Evolutionary conservation across 2,888 invertebrate genomes (phyloP).

Genomic region (Tanypteryx hageni): DNA sequence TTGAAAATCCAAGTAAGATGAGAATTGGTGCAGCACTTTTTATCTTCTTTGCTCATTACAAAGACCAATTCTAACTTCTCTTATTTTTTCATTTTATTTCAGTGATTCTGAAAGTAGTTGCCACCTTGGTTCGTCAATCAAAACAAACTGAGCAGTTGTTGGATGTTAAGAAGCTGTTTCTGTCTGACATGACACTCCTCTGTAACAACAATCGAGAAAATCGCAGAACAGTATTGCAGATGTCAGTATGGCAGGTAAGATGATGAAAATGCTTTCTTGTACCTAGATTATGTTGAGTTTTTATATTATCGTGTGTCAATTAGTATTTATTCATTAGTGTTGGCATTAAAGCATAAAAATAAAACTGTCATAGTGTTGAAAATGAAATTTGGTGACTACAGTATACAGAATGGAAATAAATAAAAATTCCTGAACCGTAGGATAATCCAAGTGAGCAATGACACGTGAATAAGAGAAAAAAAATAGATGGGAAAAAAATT

Average conservation of each 20-base stretch:
- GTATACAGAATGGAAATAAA: too few relatives aligned
- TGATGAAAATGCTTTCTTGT: neutral
- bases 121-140: conserved; percentile 96
- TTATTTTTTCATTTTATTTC: conserved; percentile 72
- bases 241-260: conserved; percentile 97
- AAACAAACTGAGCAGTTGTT: conserved; percentile 94
- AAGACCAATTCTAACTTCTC: neutral
- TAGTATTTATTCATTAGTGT: too few relatives aligned
- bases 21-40: neutral
- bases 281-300: neutral
- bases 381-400: too few relatives aligned
- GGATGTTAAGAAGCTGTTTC: conserved; percentile 96
- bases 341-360: neutral
- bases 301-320: neutral
- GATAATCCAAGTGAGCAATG: too few relatives aligned
- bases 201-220: conserved; percentile 99
- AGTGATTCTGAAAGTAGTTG: conserved; percentile 99
- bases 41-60: conserved; percentile 53
- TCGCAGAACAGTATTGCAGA: conserved; percentile 96
- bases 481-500: too few relatives aligned
- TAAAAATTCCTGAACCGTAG: too few relatives aligned
- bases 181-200: conserved; percentile 98
- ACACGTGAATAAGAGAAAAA: too few relatives aligned
- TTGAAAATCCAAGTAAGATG: conserved; percentile 96
- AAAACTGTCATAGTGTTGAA: too few relatives aligned